These are phyloP conservation scores for Ganaspis sp. DNA, from an alignment of 1,140 invertebrate genomes.

Conservation along the genomic window DNA sequence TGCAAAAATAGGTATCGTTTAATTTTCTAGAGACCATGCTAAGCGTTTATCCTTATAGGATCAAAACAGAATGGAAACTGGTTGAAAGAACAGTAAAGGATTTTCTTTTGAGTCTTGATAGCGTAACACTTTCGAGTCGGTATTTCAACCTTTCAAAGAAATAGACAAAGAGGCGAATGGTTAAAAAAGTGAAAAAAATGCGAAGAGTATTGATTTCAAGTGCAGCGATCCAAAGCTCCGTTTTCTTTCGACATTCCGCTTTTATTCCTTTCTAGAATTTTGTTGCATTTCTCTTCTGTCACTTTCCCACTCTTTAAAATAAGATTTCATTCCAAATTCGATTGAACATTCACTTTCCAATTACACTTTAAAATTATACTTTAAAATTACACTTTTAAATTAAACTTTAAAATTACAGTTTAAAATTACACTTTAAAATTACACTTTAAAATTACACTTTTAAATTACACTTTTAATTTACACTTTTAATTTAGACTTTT, in stretches of 20 bases:
- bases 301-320: too few relatives aligned
- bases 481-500: too few relatives aligned
- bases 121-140: neutral
- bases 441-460: too few relatives aligned
- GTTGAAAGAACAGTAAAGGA: neutral
- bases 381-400: too few relatives aligned
- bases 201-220: conserved; percentile 13
- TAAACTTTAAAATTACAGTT: too few relatives aligned
- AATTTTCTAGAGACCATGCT: neutral
- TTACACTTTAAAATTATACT: too few relatives aligned
- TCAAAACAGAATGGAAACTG: neutral
- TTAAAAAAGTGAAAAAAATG: conserved; percentile 7
- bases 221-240: neutral
- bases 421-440: too few relatives aligned
- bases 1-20: too few relatives aligned
- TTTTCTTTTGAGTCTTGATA: conserved; percentile 1
- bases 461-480: too few relatives aligned
- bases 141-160: neutral
- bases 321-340: too few relatives aligned
- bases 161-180: conserved; percentile 18
- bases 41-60: neutral
- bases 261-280: neutral
- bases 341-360: too few relatives aligned
- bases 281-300: neutral
- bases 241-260: neutral